Base-by-base conservation (phyloP, 2,113 vertebrate species). In the Sisor rabdophorus region DNA sequence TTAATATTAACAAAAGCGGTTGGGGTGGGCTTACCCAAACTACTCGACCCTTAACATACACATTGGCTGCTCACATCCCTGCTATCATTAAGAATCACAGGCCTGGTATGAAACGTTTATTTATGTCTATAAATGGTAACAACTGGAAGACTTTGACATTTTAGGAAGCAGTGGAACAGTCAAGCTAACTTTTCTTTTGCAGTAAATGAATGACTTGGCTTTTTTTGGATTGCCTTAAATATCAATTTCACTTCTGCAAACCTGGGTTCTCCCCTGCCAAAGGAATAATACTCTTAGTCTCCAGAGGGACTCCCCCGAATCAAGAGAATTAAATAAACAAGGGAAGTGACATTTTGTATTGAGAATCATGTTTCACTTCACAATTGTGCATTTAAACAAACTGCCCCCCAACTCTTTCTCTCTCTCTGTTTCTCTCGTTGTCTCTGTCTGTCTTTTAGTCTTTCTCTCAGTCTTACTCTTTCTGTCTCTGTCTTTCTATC, bases 191-290 rank as follows among this genome's bases (percentile, higher is more conserved):
- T 30, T 50, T 59, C 22, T 56, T 60, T 75, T 64, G 50, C 52
- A 76, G n/a, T 19, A 22, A 61, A 48, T 61, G 1, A 61, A 52
- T 26, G 48, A 30, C 26, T 36, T 74, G 58, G 71, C 26, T 48
- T 67, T 30, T 36, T 12, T 13, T 77, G 55, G 55, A 58, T 11
- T 13, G 47, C 65, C 47, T 53, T 59, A 75, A 55, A 63, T 61
- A 48, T 32, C 59, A 75, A 22, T 48, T 64, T 75, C 74, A 56
- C 53, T 64, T 72, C 77, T 65, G 30, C 13, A 78, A 54, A 71
- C 20, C 30, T 22, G 19, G 59, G 59, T 50, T 50, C 76, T 71
- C 47, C 76, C 76, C 76, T 54, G 11, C 36, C 44, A 24, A 47
- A 55, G 10, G 56, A 16, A 61, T 69, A n/a, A 13, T 69, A 40